Evolutionary conservation across 1,140 invertebrate species (phyloP).

Genomic region (Patella vulgata): DNA sequence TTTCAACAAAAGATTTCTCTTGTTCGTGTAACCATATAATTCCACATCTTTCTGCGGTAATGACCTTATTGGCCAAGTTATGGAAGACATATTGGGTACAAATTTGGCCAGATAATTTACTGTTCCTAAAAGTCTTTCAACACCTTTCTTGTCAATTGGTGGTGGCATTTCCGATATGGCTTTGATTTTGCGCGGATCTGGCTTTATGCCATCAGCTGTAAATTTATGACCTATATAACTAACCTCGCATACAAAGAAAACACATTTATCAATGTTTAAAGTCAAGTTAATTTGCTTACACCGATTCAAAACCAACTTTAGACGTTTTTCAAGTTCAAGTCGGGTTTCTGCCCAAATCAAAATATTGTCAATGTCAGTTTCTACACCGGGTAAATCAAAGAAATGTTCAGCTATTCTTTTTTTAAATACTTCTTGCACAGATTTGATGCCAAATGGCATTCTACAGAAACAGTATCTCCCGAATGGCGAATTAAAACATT

Average conservation of each 20-base stretch:
- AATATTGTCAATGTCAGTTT: constrained; percentile 62
- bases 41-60: constrained; percentile 24
- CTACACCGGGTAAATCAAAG: constrained; percentile 53
- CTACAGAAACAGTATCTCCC: constrained; percentile 56
- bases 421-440: constrained; percentile 52
- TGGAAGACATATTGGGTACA: constrained; percentile 34
- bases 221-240: constrained; percentile 41
- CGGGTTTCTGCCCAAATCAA: constrained; percentile 45
- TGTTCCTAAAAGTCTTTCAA: constrained; percentile 39
- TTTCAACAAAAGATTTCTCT: constrained; percentile 25
- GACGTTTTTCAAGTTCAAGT: constrained; percentile 52
- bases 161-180: constrained; percentile 40
- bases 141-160: constrained; percentile 16
- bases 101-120: constrained; percentile 36
- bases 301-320: constrained; percentile 56
- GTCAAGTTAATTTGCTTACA: constrained; percentile 28
- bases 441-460: constrained; percentile 60
- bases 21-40: constrained; percentile 21
- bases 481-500: constrained; percentile 57
- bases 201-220: constrained; percentile 52
- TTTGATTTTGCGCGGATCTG: constrained; percentile 59
- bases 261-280: constrained; percentile 58
- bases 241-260: constrained; percentile 44
- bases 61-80: constrained; percentile 22
- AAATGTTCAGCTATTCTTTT: constrained; percentile 51